These are phyloP conservation scores for Drosophila pandora DNA, from an alignment of 1,140 invertebrate genomes.

Conservation along the genomic window DNA sequence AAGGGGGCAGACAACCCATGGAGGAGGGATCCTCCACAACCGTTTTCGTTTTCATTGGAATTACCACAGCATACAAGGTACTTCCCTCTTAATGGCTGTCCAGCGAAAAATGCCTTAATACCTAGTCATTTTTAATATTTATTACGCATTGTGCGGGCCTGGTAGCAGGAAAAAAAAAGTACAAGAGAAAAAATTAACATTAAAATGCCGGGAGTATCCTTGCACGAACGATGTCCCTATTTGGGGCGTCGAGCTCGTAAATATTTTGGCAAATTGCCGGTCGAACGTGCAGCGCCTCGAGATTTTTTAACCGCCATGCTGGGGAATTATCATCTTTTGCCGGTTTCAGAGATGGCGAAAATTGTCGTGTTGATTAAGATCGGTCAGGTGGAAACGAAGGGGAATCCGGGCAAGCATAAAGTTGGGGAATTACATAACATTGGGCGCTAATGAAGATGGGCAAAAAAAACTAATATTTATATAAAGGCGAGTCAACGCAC, in stretches of 20 bases:
- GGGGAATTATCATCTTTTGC: slow-evolving; percentile 51
- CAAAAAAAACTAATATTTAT: slow-evolving; percentile 40
- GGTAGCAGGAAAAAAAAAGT: slow-evolving; percentile 1
- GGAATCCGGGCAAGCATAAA: slow-evolving; percentile 1
- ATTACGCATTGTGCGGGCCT: slow-evolving; percentile 56
- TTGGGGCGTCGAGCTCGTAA: slow-evolving; percentile 72
- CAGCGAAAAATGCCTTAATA: slow-evolving; percentile 51
- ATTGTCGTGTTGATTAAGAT: slow-evolving; percentile 65
- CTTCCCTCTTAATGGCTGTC: slow-evolving; percentile 38
- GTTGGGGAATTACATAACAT: slow-evolving; percentile 35
- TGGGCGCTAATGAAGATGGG: slow-evolving; percentile 59
- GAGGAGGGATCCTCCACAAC: slow-evolving; percentile 20
- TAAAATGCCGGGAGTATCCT: slow-evolving; percentile 31
- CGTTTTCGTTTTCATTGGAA: slow-evolving; percentile 61
- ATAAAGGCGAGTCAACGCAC: slow-evolving; percentile 20
- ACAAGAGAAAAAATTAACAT: background rate
- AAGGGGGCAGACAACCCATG: background rate
- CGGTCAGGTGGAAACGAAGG: slow-evolving; percentile 5
- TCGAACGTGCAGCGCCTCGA: slow-evolving; percentile 58
- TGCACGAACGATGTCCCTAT: slow-evolving; percentile 46
- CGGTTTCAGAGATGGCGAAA: slow-evolving; percentile 48
- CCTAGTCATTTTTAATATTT: slow-evolving; percentile 69
- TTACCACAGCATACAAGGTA: slow-evolving; percentile 43
- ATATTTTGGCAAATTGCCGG: slow-evolving; percentile 78
- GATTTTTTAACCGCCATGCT: slow-evolving; percentile 22